Base-by-base conservation (phyloP, 2,888 invertebrate genomes). In the Priocnemis perturbator region DNA sequence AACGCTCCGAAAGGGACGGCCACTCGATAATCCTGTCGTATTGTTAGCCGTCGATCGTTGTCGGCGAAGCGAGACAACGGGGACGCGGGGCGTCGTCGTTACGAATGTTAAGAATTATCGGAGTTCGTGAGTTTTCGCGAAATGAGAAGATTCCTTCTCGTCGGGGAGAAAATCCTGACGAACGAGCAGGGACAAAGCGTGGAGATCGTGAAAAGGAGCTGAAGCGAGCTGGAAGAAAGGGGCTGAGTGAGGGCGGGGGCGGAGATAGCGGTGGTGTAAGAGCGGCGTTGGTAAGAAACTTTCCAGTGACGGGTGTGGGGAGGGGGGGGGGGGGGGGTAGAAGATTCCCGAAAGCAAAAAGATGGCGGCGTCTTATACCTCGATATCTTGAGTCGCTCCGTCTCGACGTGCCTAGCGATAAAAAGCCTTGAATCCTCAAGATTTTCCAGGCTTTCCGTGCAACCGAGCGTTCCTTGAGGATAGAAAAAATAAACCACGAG, bases 101-200 rank as follows among this genome's bases (percentile, higher is more conserved):
- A 23, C 60, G 50, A 23, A 23, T 30, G 19, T 55, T 59, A 60
- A 45, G 52, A 52, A 60, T 63, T 50, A 60, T 60, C 59, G 60
- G 37, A 23, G 47, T 55, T 59, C n/a, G 62, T 1, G 69, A 66
- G 59, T 45, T 64, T 47, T 45, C 21, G 52, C 55, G 21, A n/a
- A 64, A 57, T n/a, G 26, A 23, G 17, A 26, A 30, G 67, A 69
- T 74, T 52, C 60, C 62, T 73, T 64, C 57, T 45, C 17, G 53
- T 19, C 23, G 37, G 7, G 19, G 30, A 44, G 65, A 71, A 70
- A 60, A 71, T 69, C 65, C 69, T 65, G 69, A 69, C 48, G 61
- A 50, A 71, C 57, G 69, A 61, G 68, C 61, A 50, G 21, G 44
- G 37, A 17, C 55, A 58, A 37, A 60, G 60, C 64, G 60, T 52